Base-by-base conservation (phyloP, 2,113 vertebrate genomes). In the Syngnathoides biaculeatus region DNA sequence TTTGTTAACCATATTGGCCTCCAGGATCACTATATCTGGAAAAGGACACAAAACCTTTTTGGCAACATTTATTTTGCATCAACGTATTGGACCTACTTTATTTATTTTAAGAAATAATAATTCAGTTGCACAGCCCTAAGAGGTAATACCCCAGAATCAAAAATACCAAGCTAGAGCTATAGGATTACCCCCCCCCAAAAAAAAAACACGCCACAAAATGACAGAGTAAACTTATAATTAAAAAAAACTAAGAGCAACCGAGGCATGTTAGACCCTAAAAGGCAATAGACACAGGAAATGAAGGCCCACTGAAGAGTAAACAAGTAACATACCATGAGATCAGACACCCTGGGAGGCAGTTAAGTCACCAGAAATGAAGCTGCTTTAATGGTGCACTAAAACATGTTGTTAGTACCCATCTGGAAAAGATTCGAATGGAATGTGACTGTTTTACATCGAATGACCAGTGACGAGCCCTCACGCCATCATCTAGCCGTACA, bases 301-400 rank as follows among this genome's bases (percentile, higher is more conserved):
- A 90, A 88, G 69, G 69, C 77, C 77, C 78, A 73, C 66, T 64
- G 63, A 74, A 69, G 78, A 86, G 80, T 83, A 88, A 89, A 89
- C 83, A 89, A 90, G 86, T 79, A 89, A 75, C 85, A 88, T 84
- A 87, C 81, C 84, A 82, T 74, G 75, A 80, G 80, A 81, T 87
- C 81, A 85, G 85, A 78, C 72, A 78, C 77, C 78, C 86, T 59
- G 2, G 82, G 74, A 79, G 76, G 73, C 72, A 77, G 65, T 80
- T 77, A 83, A 82, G 79, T 76, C 79, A 72, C 78, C 60, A 81
- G 78, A 81, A 82, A 88, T 79, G 85, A 87, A 82, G 82, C 69
- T 24, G 30, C 69, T 86, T 86, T 88, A 87, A 88, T 80, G 80
- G 79, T 71, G 68, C 78, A 81, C 71, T 86, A 86, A 84, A 87